Base-by-base conservation (phyloP, 2,888 invertebrate genomes). In the Spodoptera exigua region DNA sequence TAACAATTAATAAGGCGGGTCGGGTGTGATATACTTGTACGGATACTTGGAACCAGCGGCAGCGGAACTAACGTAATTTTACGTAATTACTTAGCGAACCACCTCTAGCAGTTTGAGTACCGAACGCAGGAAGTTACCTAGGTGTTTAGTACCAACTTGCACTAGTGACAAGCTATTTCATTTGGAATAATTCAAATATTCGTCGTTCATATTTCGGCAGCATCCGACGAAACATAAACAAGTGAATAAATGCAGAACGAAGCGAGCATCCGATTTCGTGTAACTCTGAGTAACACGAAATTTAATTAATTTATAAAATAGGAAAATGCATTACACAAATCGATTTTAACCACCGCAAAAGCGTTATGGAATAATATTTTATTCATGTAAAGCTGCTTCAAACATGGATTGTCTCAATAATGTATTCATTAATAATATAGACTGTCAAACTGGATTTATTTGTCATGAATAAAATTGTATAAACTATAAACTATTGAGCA, bases 31-130 rank as follows among this genome's bases (percentile, higher is more conserved):
- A 44, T 61, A 41, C 46, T 36, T 44, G 48, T 45, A 47, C 34
- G 47, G 40, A 14, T 51, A 61, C 66, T 57, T 52, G 43, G 53
- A 55, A 41, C 41, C 46, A 49, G 59, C 35, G 43, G 18, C 46
- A 45, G 37, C 52, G 44, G 53, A 62, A 53, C 65, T 72, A 56
- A 39, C 39, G 41, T 55, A 60, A 72, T 62, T 57, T 70, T 45
- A 55, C 34, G 52, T 61, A 58, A 75, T 67, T 73, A 63, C 72
- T 67, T 60, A 57, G 61, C 59, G 45, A 56, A 48, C 61, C 61
- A 58, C 52, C 65, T 49, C 27, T 27, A 47, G 51, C 52, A 64
- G 39, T 39, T 14, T 17, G 27, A 45, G 41, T 49, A 46, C 48
- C 47, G 53, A 47, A 27, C 36, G 41, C 10, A 3, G 36, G 11